phyloP scores from a whole-genome alignment of 2,888 invertebrate genomes.

The Hoplodrina ambigua region DNA sequence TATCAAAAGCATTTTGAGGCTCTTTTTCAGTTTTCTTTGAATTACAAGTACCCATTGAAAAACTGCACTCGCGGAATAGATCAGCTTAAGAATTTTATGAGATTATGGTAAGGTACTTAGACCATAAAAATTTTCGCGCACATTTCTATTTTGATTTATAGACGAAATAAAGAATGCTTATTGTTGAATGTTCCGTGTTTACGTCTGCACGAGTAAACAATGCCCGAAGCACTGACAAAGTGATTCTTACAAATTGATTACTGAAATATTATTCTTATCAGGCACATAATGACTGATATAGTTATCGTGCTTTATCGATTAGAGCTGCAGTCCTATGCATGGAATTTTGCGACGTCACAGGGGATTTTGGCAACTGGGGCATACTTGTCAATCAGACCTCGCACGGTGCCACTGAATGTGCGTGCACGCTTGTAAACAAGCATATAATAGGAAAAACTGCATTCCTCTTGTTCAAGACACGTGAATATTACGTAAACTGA shows the following conservation, averaged over 20 bases:
- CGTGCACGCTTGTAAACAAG: slow-evolving; percentile 47
- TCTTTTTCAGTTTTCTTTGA: slow-evolving; percentile 83
- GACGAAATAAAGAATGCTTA: slow-evolving; percentile 14
- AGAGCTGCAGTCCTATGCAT: slow-evolving; percentile 73
- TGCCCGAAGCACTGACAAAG: slow-evolving; percentile 74
- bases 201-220: slow-evolving; percentile 65
- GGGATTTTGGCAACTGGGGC: slow-evolving; percentile 24
- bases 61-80: slow-evolving; percentile 33
- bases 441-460: slow-evolving; percentile 62
- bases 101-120: slow-evolving; percentile 10
- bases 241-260: slow-evolving; percentile 71
- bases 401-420: slow-evolving; percentile 13
- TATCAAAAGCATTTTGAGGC: slow-evolving; percentile 84
- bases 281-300: slow-evolving; percentile 74
- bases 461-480: slow-evolving; percentile 65
- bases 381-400: slow-evolving; percentile 27
- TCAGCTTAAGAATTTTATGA: slow-evolving; percentile 8
- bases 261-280: slow-evolving; percentile 78
- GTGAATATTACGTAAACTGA: slow-evolving; percentile 63
- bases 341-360: slow-evolving; percentile 53
- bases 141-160: slow-evolving; percentile 55
- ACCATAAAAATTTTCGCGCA: slow-evolving; percentile 37
- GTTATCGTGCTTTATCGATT: slow-evolving; percentile 71
- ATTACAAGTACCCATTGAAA: slow-evolving; percentile 84
- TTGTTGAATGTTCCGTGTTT: slow-evolving; percentile 32